Conservation (phyloP, 1,140 invertebrate species). For the Gerris buenoi region DNA sequence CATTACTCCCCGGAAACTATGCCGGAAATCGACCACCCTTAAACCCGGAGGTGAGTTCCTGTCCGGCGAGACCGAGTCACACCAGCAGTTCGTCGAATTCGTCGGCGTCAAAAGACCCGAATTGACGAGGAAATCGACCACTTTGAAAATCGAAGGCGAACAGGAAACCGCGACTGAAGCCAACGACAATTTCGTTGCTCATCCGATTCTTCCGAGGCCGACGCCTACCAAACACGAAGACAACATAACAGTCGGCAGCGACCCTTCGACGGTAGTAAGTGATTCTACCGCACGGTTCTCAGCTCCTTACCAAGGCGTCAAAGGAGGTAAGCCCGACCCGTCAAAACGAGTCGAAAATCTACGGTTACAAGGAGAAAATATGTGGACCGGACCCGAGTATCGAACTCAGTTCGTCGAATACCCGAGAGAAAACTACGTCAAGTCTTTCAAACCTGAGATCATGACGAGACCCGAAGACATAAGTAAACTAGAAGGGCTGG, state of each 20-base stretch:
- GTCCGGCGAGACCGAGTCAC: conserved; percentile 9
- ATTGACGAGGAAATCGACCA: conserved; percentile 15
- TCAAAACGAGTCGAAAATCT: background rate
- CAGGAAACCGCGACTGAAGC: conserved; percentile 15
- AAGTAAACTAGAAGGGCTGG: conserved; percentile 11
- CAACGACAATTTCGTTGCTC: conserved; percentile 15
- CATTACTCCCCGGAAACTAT: background rate
- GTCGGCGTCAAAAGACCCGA: conserved; percentile 9
- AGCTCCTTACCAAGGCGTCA: background rate
- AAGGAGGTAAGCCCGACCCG: background rate
- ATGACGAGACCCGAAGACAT: conserved; percentile 2
- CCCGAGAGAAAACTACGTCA: conserved; percentile 12
- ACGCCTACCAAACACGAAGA: conserved; percentile 2
- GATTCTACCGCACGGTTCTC: conserved; percentile 11
- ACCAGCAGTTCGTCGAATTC: conserved; percentile 12
- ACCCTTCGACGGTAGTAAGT: conserved; percentile 8
- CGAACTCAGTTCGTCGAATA: conserved; percentile 17
- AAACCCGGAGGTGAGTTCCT: conserved; percentile 17
- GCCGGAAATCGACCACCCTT: conserved; percentile 4
- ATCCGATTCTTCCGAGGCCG: conserved; percentile 2
- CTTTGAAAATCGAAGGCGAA: conserved; percentile 18
- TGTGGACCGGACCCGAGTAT: conserved; percentile 13
- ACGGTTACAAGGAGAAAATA: conserved; percentile 11
- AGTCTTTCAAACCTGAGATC: conserved; percentile 16
- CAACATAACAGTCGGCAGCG: conserved; percentile 10